Conservation (phyloP, 1,140 invertebrate species). For the Lepidurus arcticus region DNA sequence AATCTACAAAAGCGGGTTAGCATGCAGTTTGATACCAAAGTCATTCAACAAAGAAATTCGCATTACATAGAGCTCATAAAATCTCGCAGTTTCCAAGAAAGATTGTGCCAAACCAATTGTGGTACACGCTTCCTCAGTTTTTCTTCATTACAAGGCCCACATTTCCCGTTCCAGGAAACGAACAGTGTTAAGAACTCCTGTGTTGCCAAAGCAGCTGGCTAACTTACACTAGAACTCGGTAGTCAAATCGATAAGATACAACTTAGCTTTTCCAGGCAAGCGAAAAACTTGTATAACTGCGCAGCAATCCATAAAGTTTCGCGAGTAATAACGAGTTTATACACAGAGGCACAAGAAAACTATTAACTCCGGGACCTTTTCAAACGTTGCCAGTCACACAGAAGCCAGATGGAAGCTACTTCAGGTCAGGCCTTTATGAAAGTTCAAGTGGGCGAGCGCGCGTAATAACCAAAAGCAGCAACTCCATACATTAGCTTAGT, state of each 20-base stretch:
- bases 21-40: too few relatives aligned
- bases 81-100: not conserved
- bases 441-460: not conserved
- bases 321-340: not conserved
- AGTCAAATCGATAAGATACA: conserved; percentile 19
- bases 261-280: not conserved
- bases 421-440: not conserved
- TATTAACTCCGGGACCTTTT: not conserved
- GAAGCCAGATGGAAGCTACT: not conserved
- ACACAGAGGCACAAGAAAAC: too few relatives aligned
- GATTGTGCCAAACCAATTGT: not conserved
- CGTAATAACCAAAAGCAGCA: not conserved
- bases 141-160: not conserved
- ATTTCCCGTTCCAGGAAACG: not conserved
- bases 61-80: too few relatives aligned
- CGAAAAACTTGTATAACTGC: not conserved
- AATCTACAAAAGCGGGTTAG: too few relatives aligned
- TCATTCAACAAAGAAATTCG: too few relatives aligned
- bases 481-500: conserved; percentile 12
- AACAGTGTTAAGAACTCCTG: not conserved
- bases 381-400: not conserved
- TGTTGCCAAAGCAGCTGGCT: not conserved
- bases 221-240: not conserved
- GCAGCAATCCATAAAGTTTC: not conserved
- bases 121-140: not conserved